Conservation (phyloP, 2,888 invertebrate genomes). For the Philopedon plagiatum region DNA sequence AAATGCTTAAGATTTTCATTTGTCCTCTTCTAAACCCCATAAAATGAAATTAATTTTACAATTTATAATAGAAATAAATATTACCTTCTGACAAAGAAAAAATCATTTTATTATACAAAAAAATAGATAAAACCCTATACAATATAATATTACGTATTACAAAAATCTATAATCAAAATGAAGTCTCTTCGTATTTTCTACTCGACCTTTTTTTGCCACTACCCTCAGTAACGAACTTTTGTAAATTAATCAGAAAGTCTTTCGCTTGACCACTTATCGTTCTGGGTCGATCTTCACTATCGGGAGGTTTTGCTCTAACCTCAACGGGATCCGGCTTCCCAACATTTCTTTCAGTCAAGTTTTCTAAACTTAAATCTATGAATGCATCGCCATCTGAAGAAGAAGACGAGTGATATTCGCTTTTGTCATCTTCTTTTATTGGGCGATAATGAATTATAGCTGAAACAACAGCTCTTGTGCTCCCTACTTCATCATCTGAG, state of each 20-base stretch:
- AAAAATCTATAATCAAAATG: constrained; percentile 34
- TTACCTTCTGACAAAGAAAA: too few species aligned
- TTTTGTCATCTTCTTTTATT: constrained; percentile 1
- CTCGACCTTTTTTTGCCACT: constrained; percentile 25
- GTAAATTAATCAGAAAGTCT: constrained; percentile 48
- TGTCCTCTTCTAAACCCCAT: too few species aligned
- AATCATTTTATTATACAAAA: background rate
- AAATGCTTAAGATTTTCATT: too few species aligned
- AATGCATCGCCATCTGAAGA: constrained; percentile 48
- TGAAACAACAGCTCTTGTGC: constrained; percentile 13
- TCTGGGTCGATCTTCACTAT: constrained; percentile 22
- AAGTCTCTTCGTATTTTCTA: constrained; percentile 50
- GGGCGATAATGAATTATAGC: constrained; percentile 31
- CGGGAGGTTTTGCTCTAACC: background rate
- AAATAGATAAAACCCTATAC: background rate
- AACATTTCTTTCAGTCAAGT: constrained; percentile 32
- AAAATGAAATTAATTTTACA: too few species aligned
- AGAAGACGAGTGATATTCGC: constrained; percentile 3
- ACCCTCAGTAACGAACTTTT: constrained; percentile 44
- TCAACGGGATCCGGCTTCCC: constrained; percentile 9
- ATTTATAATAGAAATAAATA: too few species aligned
- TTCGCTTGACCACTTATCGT: constrained; percentile 47
- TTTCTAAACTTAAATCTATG: constrained; percentile 50
- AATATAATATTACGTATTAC: background rate
- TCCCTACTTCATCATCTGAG: constrained; percentile 26